Evolutionary conservation across 2,113 vertebrate species (phyloP).

Genomic region (Ranitomeya variabilis): DNA sequence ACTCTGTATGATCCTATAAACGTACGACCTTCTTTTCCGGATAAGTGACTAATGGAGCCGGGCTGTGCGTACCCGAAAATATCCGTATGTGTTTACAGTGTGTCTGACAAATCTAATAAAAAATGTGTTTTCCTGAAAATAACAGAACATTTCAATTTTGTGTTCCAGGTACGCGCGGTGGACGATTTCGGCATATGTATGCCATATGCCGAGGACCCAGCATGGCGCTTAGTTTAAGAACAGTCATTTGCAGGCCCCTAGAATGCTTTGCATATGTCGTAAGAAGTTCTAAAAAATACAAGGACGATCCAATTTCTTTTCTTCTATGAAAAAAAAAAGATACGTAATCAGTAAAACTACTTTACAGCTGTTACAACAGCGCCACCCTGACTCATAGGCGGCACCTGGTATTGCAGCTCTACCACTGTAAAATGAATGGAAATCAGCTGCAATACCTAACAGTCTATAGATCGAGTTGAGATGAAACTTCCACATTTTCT

Average conservation of each 20-base stretch:
- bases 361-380: not conserved
- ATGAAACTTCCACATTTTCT: too few species aligned
- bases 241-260: constrained; percentile 8
- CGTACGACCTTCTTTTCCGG: not conserved
- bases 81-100: constrained; percentile 34
- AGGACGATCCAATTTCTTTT: not conserved
- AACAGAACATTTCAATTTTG: constrained; percentile 39
- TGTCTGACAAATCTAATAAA: constrained; percentile 35
- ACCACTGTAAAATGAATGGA: not conserved
- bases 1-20: not conserved
- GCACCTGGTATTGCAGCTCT: not conserved
- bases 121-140: constrained; percentile 34
- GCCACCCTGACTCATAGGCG: not conserved
- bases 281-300: not conserved
- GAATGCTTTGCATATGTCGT: constrained; percentile 35
- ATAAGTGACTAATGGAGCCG: constrained; percentile 7
- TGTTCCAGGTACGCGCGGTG: not conserved
- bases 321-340: not conserved
- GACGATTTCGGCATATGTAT: not conserved
- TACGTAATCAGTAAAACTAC: not conserved
- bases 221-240: constrained; percentile 3
- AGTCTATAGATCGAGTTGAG: too few species aligned
- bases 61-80: not conserved
- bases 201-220: constrained; percentile 31
- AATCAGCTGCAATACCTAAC: not conserved